Base-by-base conservation (phyloP, 2,797 vertebrate species). In the Oreochromis grahami region DNA sequence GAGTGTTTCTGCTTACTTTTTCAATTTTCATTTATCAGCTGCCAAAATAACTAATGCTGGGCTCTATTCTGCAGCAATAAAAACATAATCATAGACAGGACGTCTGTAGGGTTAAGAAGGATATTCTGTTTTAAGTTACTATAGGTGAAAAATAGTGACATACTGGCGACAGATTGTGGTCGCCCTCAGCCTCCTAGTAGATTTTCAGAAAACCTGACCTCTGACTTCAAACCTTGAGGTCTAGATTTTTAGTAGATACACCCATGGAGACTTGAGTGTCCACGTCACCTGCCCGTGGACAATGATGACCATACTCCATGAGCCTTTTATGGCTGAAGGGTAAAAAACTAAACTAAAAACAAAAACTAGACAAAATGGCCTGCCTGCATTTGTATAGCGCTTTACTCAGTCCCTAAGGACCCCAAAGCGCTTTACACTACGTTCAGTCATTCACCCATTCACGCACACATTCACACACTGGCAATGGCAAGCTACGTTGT, bases 231-330 rank as follows among this genome's bases (percentile, higher is more conserved):
- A 60, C 56, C 56, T 12, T 60, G 32, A 7, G 32, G 17, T 63
- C 2, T 19, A 36, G 2, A 60, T 60, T 60, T 1, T 63, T 12
- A 63, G 58, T 1, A 63, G 1, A 7, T 63, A 63, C 58, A 63
- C 56, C 56, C 32, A 0, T 60, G 17, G 56, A 63, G 0, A n/a
- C 17, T 0, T 63, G 4, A 32, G 58, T 63, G 32, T 63, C 58
- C 32, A 63, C 0, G 1, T 12, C 32, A 36, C 58, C 58, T 12
- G 1, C 0, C 17, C 3, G 0, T 60, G 32, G 32, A 60, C 56
- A 60, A n/a, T 36, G 9, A 60, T 34, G 56, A 12, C 56, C 0
- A 60, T 0, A 1, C 17, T 36, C 32, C 32, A 34, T 2, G 9
- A 60, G 17, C 58, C 58, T 60, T 60, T 36, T 60, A 36, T 60